Conservation (phyloP, 2,888 invertebrate species). For the Athrips mouffetella region DNA sequence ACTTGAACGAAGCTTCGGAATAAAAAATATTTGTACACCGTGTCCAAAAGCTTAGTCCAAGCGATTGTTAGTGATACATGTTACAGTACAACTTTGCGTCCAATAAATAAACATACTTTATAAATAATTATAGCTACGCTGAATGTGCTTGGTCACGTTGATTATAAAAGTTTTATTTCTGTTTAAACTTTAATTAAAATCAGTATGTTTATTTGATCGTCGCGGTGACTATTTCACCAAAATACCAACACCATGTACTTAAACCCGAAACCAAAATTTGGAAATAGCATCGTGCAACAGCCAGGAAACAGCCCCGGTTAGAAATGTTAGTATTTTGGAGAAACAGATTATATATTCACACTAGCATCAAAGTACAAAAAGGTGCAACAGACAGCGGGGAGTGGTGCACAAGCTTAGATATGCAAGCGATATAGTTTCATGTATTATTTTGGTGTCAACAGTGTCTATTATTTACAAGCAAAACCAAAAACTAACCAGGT, state of each 20-base stretch:
- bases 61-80: conserved; percentile 45
- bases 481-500: conserved; percentile 9
- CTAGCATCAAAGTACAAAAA: conserved; percentile 36
- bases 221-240: conserved; percentile 67
- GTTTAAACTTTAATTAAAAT: neutral
- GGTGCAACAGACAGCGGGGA: conserved; percentile 51
- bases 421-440: conserved; percentile 52
- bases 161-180: neutral
- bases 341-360: conserved; percentile 48
- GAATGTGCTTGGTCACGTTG: no score
- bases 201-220: conserved; percentile 57
- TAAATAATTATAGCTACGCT: no score
- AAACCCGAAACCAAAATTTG: conserved; percentile 41
- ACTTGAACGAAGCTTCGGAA: conserved; percentile 68
- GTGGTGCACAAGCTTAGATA: conserved; percentile 58
- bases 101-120: conserved; percentile 64
- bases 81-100: conserved; percentile 25
- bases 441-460: conserved; percentile 37
- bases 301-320: conserved; percentile 43
- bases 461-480: conserved; percentile 20
- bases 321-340: conserved; percentile 77
- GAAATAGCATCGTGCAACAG: conserved; percentile 47
- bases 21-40: conserved; percentile 40
- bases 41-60: conserved; percentile 67
- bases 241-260: conserved; percentile 76